phyloP scores from a whole-genome alignment of 2,113 vertebrate species.

The Scopus umbretta region DNA sequence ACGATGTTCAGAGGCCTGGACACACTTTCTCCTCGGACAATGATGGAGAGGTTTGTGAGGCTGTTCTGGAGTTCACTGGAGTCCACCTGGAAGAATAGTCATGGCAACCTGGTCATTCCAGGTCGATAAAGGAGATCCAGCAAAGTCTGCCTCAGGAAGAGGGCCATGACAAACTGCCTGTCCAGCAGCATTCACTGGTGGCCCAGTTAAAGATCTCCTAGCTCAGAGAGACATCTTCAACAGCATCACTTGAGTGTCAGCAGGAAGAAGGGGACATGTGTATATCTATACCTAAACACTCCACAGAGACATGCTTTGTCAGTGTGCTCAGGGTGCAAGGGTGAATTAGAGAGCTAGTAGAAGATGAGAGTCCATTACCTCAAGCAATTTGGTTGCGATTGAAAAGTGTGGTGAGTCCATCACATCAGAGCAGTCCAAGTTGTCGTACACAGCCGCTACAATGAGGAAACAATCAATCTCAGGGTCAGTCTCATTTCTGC shows the following conservation, averaged over 20 bases:
- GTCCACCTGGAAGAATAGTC: constrained; percentile 77
- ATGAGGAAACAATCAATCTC: neutral
- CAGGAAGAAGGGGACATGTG: neutral
- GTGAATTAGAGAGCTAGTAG: neutral
- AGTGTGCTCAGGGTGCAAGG: neutral
- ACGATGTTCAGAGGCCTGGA: constrained; percentile 77
- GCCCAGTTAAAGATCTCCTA: neutral
- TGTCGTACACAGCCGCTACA: constrained; percentile 80
- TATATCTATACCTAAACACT: neutral
- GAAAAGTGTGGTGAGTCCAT: constrained; percentile 75
- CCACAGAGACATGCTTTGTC: neutral
- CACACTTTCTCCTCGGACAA: constrained; percentile 84
- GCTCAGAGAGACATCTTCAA: neutral
- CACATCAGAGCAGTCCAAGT: constrained; percentile 86
- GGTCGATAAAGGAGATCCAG: neutral
- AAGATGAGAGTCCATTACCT: constrained; percentile 71
- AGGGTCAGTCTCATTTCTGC: neutral
- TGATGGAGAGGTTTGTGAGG: constrained; percentile 84
- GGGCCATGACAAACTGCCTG: neutral
- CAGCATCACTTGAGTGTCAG: neutral
- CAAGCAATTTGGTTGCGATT: constrained; percentile 78
- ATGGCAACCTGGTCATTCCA: neutral
- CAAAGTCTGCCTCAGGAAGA: neutral
- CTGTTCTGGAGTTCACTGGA: constrained; percentile 73
- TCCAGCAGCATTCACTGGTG: neutral